A percentile compares a stretch with the other conserved stretches of the same genome.
Evolutionary conservation across 2,797 vertebrate genomes (phyloP).

Genomic region (Sphenodon punctatus): DNA sequence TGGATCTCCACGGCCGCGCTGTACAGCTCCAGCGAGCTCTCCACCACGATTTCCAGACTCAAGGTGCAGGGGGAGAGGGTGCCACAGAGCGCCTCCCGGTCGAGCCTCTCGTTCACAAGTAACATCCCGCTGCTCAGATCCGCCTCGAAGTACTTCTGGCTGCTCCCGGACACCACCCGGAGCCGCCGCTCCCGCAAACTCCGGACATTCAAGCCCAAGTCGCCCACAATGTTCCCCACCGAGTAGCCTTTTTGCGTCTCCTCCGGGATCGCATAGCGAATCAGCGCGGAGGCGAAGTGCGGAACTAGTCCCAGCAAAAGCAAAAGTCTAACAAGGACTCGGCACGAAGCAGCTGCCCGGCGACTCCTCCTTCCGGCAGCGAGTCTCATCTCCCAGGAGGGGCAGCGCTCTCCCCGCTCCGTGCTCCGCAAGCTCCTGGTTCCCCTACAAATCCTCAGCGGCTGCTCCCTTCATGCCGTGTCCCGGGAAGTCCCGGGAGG

Average conservation of each 20-base stretch:
- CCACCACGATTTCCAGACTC: conserved; percentile 84
- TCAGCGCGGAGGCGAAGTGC: conserved; percentile 70
- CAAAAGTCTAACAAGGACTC: conserved; percentile 78
- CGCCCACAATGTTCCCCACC: conserved; percentile 84
- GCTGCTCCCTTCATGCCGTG: conserved; percentile 50
- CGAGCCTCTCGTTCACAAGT: conserved; percentile 83
- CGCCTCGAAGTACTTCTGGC: conserved; percentile 82
- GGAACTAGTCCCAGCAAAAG: conserved; percentile 72
- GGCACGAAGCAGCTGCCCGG: conserved; percentile 82
- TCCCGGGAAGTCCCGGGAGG: conserved; percentile 44
- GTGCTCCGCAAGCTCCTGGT: background rate
- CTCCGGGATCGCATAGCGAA: conserved; percentile 87
- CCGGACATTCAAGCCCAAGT: conserved; percentile 79
- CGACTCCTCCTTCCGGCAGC: conserved; percentile 65
- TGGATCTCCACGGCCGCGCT: conserved; percentile 79
- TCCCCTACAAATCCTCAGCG: background rate
- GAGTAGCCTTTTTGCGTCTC: conserved; percentile 82
- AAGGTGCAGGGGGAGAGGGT: conserved; percentile 78
- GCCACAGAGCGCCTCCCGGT: conserved; percentile 84
- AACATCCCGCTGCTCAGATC: conserved; percentile 82
- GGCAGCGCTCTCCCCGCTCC: conserved; percentile 34
- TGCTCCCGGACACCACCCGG: conserved; percentile 77
- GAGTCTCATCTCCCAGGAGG: conserved; percentile 74
- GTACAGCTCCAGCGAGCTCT: conserved; percentile 85
- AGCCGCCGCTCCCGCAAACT: conserved; percentile 76